Percentiles rank a stretch among this genome's conserved stretches.
These are phyloP conservation scores for Macropus fuliginosus DNA, from an alignment of 2,797 vertebrate genomes.

Conservation along the genomic window DNA sequence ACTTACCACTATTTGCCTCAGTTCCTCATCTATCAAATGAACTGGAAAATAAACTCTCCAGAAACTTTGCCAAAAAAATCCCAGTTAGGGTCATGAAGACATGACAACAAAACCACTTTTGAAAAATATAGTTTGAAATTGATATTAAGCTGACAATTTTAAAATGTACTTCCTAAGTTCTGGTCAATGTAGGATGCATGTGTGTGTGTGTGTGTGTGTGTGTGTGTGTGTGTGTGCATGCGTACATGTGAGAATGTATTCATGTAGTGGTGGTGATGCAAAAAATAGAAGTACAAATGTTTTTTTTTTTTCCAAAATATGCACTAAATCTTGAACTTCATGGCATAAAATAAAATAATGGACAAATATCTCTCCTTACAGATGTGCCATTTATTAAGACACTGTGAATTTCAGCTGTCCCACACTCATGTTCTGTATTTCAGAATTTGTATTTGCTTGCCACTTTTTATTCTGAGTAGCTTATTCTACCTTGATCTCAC, in stretches of 20 bases:
- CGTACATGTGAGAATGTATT: neutral
- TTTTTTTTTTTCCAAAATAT: neutral
- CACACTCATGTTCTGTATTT: neutral
- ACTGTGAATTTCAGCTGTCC: neutral
- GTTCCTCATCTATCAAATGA: neutral
- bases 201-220: neutral
- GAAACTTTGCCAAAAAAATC: neutral
- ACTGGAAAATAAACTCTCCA: neutral
- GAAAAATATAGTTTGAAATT: neutral
- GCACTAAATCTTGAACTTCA: slow-evolving; percentile 34
- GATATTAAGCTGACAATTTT: neutral
- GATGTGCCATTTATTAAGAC: slow-evolving; percentile 19
- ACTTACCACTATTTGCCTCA: neutral
- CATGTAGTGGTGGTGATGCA: neutral
- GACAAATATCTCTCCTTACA: neutral
- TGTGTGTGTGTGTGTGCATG: neutral
- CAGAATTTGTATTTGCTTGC: slow-evolving; percentile 3
- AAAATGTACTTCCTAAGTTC: neutral
- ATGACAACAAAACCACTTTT: neutral
- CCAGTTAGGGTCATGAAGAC: neutral
- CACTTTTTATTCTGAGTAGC: slow-evolving; percentile 9
- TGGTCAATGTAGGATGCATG: neutral
- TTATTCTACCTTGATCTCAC: neutral
- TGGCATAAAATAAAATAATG: slow-evolving; percentile 10
- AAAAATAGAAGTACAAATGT: slow-evolving; percentile 9